Base-by-base conservation (phyloP, 2,888 invertebrate species). In the Bhutanitis thaidina region DNA sequence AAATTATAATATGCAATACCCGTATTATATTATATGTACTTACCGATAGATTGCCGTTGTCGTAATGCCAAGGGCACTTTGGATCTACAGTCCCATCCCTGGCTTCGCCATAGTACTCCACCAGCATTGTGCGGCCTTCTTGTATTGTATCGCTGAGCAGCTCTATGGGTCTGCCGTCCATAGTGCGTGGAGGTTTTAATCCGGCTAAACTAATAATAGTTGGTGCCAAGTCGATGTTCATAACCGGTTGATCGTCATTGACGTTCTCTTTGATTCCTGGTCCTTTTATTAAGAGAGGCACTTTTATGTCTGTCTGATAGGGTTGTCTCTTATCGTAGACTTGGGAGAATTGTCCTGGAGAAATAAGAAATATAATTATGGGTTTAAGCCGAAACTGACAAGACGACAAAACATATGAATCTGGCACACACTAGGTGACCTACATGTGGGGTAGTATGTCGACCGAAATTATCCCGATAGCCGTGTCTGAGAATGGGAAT, bases 281-380 rank as follows among this genome's bases (percentile, higher is more conserved):
- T 0, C 96, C 97, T 39, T 93, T 89, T 1, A 98, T 92, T 40
- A 97, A 67, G 3, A 98, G 85, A 0, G 97, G 97, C 0, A 98
- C 93, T 60, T 93, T 91, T 37, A 97, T 93, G 69, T 98, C 98
- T 0, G 96, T 94, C 72, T 98, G 97, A 77, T 98, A 98, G 0
- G 96, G 95, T 66, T 97, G 96, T 1, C 97, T 90, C 71, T 98
- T 98, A 79, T 98, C 97, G 83, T 93, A 93, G 0, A 96, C 94
- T 83, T 96, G 93, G 1, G 95, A 93, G 80, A 96, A 97, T 84
- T 97, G 97, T 9, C 97, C 97, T 95, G 72, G 7, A 9, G 13
- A 39, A 39, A 20, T 3, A n/a, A n/a, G n/a, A n/a, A n/a, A n/a
- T n/a, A n/a, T 20, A 20, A 2, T 3, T 20, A 20, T 20, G 20